Conservation (phyloP, 2,888 invertebrate species). For the Leptopilina drosophilae region DNA sequence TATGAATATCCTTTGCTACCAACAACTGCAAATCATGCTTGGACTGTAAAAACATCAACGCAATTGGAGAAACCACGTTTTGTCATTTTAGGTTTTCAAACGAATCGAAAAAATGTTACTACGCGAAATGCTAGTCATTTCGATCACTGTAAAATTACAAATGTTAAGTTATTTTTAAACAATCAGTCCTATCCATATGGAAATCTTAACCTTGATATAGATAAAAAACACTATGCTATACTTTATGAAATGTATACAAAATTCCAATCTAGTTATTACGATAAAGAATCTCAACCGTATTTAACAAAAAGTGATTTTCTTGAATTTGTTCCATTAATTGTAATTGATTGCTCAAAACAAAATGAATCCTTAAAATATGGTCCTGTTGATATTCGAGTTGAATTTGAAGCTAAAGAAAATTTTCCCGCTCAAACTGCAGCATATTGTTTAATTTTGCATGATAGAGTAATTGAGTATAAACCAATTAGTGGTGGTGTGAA, state of each 20-base stretch:
- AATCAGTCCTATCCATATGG: slow-evolving; percentile 2
- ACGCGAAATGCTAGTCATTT: background rate
- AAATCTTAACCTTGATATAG: background rate
- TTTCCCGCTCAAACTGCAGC: background rate
- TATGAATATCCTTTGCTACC: too few species aligned
- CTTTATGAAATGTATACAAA: background rate
- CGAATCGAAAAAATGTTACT: background rate
- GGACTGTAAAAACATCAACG: too few species aligned
- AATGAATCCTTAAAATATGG: background rate
- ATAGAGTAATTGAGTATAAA: background rate
- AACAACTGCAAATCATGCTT: too few species aligned
- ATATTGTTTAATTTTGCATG: background rate
- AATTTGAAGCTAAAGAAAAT: slow-evolving; percentile 14
- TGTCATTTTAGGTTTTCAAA: too few species aligned
- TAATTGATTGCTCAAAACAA: slow-evolving; percentile 4
- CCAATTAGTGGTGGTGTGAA: background rate
- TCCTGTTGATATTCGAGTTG: background rate
- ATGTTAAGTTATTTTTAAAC: slow-evolving; percentile 7
- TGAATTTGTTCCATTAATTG: background rate
- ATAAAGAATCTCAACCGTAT: background rate
- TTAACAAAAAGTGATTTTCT: slow-evolving; percentile 2
- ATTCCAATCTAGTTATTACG: background rate
- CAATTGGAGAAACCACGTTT: background rate
- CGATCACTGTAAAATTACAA: slow-evolving; percentile 1
- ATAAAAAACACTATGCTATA: background rate